phyloP scores from a whole-genome alignment of 2,113 vertebrate species.

The Cynoglossus semilaevis region DNA sequence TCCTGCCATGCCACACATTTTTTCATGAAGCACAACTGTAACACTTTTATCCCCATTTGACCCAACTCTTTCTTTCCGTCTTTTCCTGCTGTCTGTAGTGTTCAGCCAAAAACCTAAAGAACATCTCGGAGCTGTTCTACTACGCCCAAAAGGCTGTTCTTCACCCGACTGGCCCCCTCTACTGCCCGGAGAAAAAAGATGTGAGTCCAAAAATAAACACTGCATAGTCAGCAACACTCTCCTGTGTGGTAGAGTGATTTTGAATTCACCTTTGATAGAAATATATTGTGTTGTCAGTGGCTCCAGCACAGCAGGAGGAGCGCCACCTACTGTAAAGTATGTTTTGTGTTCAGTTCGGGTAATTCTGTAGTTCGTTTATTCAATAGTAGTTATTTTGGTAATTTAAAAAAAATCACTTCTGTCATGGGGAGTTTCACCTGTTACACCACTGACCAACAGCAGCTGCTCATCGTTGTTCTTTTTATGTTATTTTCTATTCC shows the following conservation, averaged over 20 bases:
- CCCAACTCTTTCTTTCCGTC: neutral
- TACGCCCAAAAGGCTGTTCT: conserved; percentile 98
- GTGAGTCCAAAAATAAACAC: conserved; percentile 59
- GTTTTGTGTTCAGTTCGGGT: too few relatives aligned
- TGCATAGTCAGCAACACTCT: neutral
- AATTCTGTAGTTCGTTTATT: too few relatives aligned
- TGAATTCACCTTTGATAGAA: neutral
- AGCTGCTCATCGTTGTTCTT: too few relatives aligned
- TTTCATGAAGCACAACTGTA: too few relatives aligned
- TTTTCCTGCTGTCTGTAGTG: conserved; percentile 75
- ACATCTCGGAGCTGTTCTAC: conserved; percentile 98
- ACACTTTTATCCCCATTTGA: neutral
- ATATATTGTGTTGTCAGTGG: neutral
- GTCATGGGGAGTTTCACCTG: too few relatives aligned
- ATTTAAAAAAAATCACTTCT: too few relatives aligned
- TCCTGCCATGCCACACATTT: too few relatives aligned
- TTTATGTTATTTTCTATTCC: too few relatives aligned
- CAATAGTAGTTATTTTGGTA: too few relatives aligned
- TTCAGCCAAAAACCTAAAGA: conserved; percentile 98
- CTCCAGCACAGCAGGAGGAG: too few relatives aligned
- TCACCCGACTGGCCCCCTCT: conserved; percentile 94
- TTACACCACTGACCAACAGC: too few relatives aligned
- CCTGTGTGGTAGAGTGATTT: neutral
- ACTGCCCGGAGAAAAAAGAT: conserved; percentile 95
- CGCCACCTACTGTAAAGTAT: too few relatives aligned